These are phyloP conservation scores for Barnardius zonarius DNA, from an alignment of 2,113 vertebrate genomes.

Conservation along the genomic window DNA sequence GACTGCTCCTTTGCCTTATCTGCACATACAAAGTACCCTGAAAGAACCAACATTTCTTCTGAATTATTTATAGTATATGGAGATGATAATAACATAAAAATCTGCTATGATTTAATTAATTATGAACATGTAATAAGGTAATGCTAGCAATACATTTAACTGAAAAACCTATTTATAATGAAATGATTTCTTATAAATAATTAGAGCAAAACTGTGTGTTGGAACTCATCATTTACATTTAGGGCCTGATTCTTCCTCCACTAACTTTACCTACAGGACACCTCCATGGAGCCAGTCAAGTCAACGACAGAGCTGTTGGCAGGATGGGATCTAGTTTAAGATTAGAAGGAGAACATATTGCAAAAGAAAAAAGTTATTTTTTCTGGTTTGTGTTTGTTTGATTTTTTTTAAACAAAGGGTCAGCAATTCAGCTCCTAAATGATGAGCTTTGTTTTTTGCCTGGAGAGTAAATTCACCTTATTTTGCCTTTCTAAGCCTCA, in stretches of 20 bases:
- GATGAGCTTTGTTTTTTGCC: background rate
- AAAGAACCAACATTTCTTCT: conserved; percentile 18
- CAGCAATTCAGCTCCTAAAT: background rate
- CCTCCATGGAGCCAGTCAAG: background rate
- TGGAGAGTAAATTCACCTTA: background rate
- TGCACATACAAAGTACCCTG: background rate
- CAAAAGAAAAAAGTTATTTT: rapidly evolving
- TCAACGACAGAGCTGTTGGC: background rate
- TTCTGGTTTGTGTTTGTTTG: background rate
- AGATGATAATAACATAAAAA: conserved; percentile 49
- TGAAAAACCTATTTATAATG: conserved; percentile 32
- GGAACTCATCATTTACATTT: background rate
- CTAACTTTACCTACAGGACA: background rate
- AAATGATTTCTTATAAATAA: conserved; percentile 51
- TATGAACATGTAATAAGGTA: conserved; percentile 46
- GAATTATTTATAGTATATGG: conserved; percentile 51
- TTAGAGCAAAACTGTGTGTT: background rate
- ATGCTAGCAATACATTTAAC: conserved; percentile 37
- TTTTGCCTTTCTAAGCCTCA: background rate
- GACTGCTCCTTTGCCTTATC: background rate
- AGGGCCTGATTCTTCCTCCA: background rate
- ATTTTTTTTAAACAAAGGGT: background rate
- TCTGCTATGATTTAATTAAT: conserved; percentile 57
- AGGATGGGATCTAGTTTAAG: background rate
- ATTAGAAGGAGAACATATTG: background rate